Evolutionary conservation across 1,140 invertebrate genomes (phyloP), one percentile per base, ranked within the genome.

Genomic region (Meloidogyne chitwoodi): DNA sequence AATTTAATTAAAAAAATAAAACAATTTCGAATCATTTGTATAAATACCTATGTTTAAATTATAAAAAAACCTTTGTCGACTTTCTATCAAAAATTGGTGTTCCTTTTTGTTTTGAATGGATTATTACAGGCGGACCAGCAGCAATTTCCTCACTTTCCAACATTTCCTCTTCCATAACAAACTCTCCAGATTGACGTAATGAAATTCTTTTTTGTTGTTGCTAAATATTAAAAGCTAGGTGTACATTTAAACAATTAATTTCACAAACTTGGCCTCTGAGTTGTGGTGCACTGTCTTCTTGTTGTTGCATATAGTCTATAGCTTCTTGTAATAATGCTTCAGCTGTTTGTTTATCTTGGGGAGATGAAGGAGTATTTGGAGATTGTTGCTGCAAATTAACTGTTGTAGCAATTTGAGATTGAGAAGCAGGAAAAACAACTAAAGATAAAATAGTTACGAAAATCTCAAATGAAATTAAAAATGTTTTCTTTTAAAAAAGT

Each of bases 101-200:
- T 56, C n/a, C 48, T n/a, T 56, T 56, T 56, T 56, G 48, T 8
- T n/a, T 56, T 22, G 48, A 56, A 56, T 56, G 48, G 5, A 56
- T 56, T 56, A 56, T 56, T 56, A 56, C 48, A 56, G 48, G 48
- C 1, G 48, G 48, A 14, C 48, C 48, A 41, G 19, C 29, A 67
- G 65, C 19, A 31, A 67, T 31, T 34, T 24, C 71, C 12, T 56
- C 71, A 73, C 71, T 73, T 31, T 73, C 71, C 71, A 73, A 34
- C 71, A 73, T 73, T 63, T 73, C 71, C 56, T 73, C 71, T 22
- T 73, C 71, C 71, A 73, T 64, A 29, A 73, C 56, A 63, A 73
- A 73, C 8, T 61, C 29, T 12, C 56, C 61, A 11, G 22, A 31
- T 24, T 70, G 68, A 11, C 68, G n/a, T 14, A 48, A 44, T 56